phyloP scores from a whole-genome alignment of 2,888 invertebrate species.

The Diaphora mendica region DNA sequence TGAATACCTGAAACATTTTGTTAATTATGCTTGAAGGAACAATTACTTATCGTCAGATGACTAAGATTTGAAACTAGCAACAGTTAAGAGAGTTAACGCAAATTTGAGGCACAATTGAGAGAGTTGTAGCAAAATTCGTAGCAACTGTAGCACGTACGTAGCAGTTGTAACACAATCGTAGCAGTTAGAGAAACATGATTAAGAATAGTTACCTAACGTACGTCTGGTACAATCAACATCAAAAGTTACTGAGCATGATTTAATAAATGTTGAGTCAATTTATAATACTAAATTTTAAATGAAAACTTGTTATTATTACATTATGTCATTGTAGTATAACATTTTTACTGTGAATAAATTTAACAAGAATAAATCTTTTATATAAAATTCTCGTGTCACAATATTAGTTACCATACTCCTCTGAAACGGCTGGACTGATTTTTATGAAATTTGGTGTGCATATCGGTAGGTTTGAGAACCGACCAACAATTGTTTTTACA shows the following conservation, averaged over 20 bases:
- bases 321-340: too few relatives aligned
- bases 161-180: constrained; percentile 7
- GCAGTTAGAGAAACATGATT: not conserved
- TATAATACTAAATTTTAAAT: not conserved
- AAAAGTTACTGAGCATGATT: not conserved
- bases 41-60: not conserved
- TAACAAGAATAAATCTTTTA: too few relatives aligned
- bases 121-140: constrained; percentile 1
- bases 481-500: too few relatives aligned
- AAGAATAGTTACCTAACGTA: not conserved
- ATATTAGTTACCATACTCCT: too few relatives aligned
- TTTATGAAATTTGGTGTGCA: too few relatives aligned
- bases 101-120: not conserved
- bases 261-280: not conserved
- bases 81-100: not conserved
- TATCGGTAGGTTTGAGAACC: too few relatives aligned
- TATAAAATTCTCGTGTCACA: too few relatives aligned
- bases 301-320: too few relatives aligned
- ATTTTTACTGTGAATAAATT: too few relatives aligned
- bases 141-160: constrained; percentile 8
- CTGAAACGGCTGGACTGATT: too few relatives aligned
- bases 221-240: not conserved
- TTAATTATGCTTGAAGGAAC: not conserved
- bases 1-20: not conserved
- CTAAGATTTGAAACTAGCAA: not conserved